These are phyloP conservation scores for Drosophila orena DNA, from an alignment of 1,140 invertebrate species.

Conservation along the genomic window DNA sequence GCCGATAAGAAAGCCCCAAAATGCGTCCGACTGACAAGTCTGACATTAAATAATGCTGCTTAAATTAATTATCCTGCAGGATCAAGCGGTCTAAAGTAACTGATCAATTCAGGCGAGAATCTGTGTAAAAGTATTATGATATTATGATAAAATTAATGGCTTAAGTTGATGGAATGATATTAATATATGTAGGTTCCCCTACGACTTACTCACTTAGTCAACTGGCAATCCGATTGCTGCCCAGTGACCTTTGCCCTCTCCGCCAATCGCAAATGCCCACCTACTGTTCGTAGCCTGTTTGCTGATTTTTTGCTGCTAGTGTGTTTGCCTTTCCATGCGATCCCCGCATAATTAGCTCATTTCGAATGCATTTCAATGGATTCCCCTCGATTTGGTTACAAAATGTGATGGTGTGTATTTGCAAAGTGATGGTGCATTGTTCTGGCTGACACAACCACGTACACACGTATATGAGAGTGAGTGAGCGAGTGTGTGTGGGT, in stretches of 20 bases:
- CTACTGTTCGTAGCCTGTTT: neutral
- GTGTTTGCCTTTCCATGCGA: slow-evolving; percentile 28
- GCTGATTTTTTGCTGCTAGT: neutral
- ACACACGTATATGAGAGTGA: neutral
- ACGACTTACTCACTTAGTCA: neutral
- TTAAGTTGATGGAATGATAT: too few species aligned
- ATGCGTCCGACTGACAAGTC: too few species aligned
- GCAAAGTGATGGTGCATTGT: neutral
- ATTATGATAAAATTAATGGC: too few species aligned
- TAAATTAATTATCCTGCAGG: too few species aligned
- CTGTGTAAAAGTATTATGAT: neutral
- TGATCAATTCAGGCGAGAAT: neutral
- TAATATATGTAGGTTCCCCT: too few species aligned
- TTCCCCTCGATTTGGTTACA: slow-evolving; percentile 11
- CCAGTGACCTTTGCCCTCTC: neutral
- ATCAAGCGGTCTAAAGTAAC: too few species aligned
- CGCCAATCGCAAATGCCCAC: too few species aligned
- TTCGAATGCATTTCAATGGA: slow-evolving; percentile 26
- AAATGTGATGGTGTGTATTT: neutral
- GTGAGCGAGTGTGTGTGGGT: neutral
- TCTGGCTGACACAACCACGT: slow-evolving; percentile 11
- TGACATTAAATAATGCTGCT: neutral
- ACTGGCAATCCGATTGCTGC: neutral
- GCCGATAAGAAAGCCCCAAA: neutral
- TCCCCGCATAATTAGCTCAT: slow-evolving; percentile 63